These are phyloP conservation scores for Drosophila macrospina DNA, from an alignment of 2,888 invertebrate genomes.

Conservation along the genomic window DNA sequence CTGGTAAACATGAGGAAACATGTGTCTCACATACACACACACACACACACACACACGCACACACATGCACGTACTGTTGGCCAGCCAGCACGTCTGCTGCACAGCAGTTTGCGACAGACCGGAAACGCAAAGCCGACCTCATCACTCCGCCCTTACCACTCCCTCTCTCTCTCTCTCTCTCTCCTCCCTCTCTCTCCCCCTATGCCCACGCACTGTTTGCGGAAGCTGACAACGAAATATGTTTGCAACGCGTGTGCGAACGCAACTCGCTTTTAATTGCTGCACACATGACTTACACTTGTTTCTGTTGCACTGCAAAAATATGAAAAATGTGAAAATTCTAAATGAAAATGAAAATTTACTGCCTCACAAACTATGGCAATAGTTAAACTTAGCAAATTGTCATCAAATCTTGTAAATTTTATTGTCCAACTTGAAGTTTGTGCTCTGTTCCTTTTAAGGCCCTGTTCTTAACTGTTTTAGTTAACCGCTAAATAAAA, in stretches of 20 bases:
- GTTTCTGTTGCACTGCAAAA: background rate
- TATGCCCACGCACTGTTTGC: constrained; percentile 26
- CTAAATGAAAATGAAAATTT: background rate
- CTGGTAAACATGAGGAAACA: constrained; percentile 65
- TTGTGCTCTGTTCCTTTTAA: background rate
- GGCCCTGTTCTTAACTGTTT: background rate
- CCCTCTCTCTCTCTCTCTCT: background rate
- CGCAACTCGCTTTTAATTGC: constrained; percentile 38
- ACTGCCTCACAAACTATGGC: background rate
- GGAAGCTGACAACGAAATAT: constrained; percentile 40
- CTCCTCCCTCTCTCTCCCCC: background rate
- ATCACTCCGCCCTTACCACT: background rate
- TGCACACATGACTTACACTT: constrained; percentile 13
- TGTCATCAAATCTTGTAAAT: background rate
- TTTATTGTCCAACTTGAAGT: background rate
- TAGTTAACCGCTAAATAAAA: background rate
- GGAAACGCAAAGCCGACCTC: constrained; percentile 37
- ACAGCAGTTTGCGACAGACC: constrained; percentile 49
- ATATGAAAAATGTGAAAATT: background rate
- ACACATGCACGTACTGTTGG: constrained; percentile 1
- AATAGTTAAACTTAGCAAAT: too few species aligned
- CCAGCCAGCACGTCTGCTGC: constrained; percentile 54
- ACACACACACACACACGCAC: constrained; percentile 27
- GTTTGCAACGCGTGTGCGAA: constrained; percentile 38
- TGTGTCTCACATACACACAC: constrained; percentile 52